Base-by-base conservation (phyloP, 2,888 invertebrate genomes). In the Patella depressa region DNA sequence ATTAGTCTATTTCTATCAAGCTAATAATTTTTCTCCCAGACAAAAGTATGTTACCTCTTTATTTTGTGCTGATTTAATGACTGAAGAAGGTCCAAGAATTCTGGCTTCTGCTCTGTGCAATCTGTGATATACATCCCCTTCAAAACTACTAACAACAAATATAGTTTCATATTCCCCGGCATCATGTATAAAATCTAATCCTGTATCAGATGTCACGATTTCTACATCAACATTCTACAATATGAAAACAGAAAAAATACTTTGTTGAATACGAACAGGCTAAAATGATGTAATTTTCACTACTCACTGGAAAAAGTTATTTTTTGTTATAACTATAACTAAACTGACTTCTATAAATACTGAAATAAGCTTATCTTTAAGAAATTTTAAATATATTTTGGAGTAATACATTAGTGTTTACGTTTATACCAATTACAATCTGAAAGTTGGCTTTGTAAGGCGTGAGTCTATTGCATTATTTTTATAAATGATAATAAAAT, bases 121-220 rank as follows among this genome's bases (percentile, higher is more conserved):
- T 82, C 93, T 93, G 88, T 95, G 94, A 92, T 94, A 96, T 81
- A 94, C 93, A 80, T 94, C 93, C 75, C 95, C 95, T 82, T 95
- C 94, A 91, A 96, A 96, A 83, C 94, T 94, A 74, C 95, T 93
- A 82, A 96, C 92, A 88, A 96, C 94, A 92, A 95, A 96, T 87
- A 95, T 93, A 73, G 94, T 95, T 86, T 94, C 94, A 77, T 79
- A 85, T 72, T 88, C 88, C 14, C 85, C 81, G 0, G 87, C 86
- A 71, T 87, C 85, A 17, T 85, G 83, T 29, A 89, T 83, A 91
- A 93, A 87, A n/a, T 91, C 91, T 72, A 86, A 80, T 4, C 90
- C 91, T 45, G 88, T 89, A 73, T 88, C 89, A 7, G 90, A 90
- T 54, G 83, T 81, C 5, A 83, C 70, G 11, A 85, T 82, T 12